phyloP scores from a whole-genome alignment of 2,797 vertebrate species.

The Falco rusticolus region DNA sequence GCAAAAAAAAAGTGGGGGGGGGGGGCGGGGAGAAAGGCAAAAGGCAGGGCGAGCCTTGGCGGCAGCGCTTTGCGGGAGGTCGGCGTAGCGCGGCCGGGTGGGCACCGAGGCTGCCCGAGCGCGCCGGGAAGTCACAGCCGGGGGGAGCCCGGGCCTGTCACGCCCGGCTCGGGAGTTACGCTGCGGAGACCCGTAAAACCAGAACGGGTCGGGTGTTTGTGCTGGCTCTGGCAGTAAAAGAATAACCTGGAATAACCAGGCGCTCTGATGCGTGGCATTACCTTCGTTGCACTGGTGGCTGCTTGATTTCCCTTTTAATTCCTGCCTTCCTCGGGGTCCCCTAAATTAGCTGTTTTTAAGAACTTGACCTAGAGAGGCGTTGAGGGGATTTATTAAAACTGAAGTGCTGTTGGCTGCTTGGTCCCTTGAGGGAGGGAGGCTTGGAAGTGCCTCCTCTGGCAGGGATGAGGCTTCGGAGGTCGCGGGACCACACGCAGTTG shows the following conservation, averaged over 20 bases:
- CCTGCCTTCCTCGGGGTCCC: not conserved
- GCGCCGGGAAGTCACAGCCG: fast-evolving
- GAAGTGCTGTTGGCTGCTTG: not conserved
- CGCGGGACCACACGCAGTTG: constrained; percentile 31
- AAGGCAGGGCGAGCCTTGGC: no score
- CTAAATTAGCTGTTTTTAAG: not conserved
- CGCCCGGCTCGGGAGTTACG: not conserved
- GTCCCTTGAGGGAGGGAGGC: not conserved
- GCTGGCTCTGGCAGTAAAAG: not conserved
- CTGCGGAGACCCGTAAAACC: not conserved
- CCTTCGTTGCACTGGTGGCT: not conserved
- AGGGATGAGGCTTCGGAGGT: not conserved
- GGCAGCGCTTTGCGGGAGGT: no score
- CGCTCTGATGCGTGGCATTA: not conserved
- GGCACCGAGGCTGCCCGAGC: no score
- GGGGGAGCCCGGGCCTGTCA: not conserved
- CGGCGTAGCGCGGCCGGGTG: no score
- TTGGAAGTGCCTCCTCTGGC: not conserved
- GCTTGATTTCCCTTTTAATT: not conserved
- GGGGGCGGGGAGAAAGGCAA: no score
- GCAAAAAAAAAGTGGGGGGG: no score
- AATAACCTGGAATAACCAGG: not conserved
- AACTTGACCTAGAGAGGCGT: not conserved
- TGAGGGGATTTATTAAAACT: not conserved
- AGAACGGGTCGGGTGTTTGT: not conserved